Percentiles rank a stretch among this genome's conserved stretches.
Evolutionary conservation across 2,113 vertebrate species (phyloP).

Genomic region (Turdus rufiventris): DNA sequence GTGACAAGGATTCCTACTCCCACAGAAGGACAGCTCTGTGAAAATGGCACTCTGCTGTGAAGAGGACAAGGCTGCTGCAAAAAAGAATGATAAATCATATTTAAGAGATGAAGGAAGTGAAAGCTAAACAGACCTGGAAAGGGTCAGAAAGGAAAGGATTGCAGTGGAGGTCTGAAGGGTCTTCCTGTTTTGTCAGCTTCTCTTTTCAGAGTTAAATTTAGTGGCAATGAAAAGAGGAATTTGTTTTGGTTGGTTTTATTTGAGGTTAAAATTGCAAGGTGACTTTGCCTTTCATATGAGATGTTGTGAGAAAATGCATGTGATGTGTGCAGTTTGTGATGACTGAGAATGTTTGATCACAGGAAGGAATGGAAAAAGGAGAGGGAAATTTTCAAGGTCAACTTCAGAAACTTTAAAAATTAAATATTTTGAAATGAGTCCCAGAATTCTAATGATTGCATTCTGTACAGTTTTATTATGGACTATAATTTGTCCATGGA

Average conservation of each 20-base stretch:
- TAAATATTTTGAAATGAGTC: not conserved
- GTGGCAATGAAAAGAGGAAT: not conserved
- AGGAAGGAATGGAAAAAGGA: not conserved
- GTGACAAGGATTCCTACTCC: not conserved
- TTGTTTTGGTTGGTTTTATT: not conserved
- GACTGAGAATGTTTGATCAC: not conserved
- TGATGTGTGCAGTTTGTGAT: not conserved
- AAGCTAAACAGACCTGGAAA: not conserved
- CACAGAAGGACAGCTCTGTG: not conserved
- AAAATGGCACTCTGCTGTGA: not conserved
- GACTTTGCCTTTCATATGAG: not conserved
- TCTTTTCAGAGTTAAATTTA: not conserved
- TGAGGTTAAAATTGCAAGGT: not conserved
- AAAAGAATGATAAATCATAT: not conserved
- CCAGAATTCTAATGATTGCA: not conserved
- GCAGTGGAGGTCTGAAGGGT: not conserved
- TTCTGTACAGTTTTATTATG: not conserved
- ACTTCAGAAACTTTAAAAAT: not conserved
- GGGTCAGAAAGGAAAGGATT: not conserved
- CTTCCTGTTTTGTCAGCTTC: not conserved
- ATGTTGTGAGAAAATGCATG: not conserved
- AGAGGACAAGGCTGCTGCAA: not conserved
- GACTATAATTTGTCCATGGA: not conserved
- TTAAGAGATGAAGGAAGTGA: not conserved
- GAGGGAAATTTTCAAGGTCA: not conserved